Evolutionary conservation across 1,140 invertebrate species (phyloP).

Genomic region (Anadara kagoshimensis): DNA sequence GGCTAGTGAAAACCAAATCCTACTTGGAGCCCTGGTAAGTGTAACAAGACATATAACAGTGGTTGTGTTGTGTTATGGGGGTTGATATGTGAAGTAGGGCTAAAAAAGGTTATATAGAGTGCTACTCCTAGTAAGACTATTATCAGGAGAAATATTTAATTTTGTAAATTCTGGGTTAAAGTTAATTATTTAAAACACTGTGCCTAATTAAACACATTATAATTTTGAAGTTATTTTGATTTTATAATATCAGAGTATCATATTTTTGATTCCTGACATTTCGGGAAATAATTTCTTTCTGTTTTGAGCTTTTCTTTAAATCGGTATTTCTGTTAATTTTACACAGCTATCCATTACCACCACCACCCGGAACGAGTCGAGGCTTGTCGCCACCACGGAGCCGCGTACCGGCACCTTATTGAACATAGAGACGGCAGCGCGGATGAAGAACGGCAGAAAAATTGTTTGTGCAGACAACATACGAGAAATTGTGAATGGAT

Average conservation of each 20-base stretch:
- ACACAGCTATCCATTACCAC: conserved; percentile 56
- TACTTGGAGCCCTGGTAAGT: too few relatives aligned
- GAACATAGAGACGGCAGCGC: conserved; percentile 28
- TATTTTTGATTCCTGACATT: background rate
- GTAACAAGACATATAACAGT: too few relatives aligned
- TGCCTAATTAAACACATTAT: background rate
- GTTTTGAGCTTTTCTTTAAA: background rate
- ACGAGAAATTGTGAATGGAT: too few relatives aligned
- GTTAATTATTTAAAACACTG: background rate
- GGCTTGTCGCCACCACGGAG: conserved; percentile 57
- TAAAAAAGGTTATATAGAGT: too few relatives aligned
- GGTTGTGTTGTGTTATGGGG: too few relatives aligned
- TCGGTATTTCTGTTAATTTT: conserved; percentile 18
- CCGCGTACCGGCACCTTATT: conserved; percentile 61
- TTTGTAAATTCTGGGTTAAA: background rate
- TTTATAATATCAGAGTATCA: background rate
- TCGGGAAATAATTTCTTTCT: background rate
- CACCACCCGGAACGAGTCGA: conserved; percentile 48
- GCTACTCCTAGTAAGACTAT: too few relatives aligned
- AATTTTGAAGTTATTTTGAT: background rate
- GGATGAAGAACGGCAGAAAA: conserved; percentile 8
- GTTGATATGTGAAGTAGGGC: too few relatives aligned
- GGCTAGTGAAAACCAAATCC: too few relatives aligned
- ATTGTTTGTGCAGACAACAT: too few relatives aligned
- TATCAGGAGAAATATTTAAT: too few relatives aligned